phyloP scores from a whole-genome alignment of 1,140 invertebrate species.

The Drosophila rhopaloa region DNA sequence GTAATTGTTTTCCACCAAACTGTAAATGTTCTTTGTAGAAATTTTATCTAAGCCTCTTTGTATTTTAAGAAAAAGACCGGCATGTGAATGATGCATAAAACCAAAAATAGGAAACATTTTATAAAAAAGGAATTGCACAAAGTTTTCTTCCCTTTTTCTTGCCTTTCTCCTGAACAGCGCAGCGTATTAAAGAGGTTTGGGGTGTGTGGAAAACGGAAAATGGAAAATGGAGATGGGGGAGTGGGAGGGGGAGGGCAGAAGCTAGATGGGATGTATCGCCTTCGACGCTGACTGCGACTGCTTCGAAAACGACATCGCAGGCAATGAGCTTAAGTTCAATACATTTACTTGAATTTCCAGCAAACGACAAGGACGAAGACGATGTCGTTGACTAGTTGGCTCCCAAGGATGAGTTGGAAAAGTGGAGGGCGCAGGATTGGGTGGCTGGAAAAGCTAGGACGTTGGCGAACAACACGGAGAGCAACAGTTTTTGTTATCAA shows the following conservation, averaged over 20 bases:
- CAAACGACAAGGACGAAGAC: constrained; percentile 54
- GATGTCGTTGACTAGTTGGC: constrained; percentile 78
- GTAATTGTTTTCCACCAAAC: too few species aligned
- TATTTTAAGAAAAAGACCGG: too few species aligned
- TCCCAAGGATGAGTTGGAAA: constrained; percentile 37
- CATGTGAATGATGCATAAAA: constrained; percentile 52
- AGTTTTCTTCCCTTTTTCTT: constrained; percentile 36
- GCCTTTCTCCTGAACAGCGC: constrained; percentile 51
- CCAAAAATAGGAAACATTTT: constrained; percentile 71
- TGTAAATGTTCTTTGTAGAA: too few species aligned
- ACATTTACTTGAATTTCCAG: constrained; percentile 80
- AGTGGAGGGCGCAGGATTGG: not conserved
- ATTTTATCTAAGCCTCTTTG: not conserved
- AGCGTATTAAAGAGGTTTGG: constrained; percentile 56
- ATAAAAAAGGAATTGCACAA: constrained; percentile 79
- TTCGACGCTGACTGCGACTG: constrained; percentile 44
- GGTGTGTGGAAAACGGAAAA: constrained; percentile 17
- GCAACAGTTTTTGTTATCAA: not conserved
- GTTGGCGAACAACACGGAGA: not conserved
- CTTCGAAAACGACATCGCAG: constrained; percentile 62
- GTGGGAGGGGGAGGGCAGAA: not conserved
- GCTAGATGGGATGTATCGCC: constrained; percentile 38
- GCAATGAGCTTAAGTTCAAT: constrained; percentile 83
- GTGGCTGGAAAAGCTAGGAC: not conserved
- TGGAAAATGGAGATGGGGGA: constrained; percentile 1